Percentiles rank a stretch among this genome's conserved stretches.
Evolutionary conservation across 2,888 invertebrate genomes (phyloP).

Genomic region (Dione vanillae): DNA sequence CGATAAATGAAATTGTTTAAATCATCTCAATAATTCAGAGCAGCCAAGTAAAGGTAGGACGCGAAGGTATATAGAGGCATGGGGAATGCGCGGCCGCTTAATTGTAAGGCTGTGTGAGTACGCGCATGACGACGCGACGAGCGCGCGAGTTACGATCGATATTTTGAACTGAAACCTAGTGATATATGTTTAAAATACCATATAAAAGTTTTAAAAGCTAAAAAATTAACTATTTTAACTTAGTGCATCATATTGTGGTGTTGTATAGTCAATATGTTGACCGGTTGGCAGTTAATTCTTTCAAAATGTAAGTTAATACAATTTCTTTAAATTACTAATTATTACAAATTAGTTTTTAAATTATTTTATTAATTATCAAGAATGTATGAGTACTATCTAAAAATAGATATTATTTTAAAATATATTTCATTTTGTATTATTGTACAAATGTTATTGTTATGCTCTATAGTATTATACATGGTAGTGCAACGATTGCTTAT

Average conservation of each 20-base stretch:
- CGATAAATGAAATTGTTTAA: constrained; percentile 2
- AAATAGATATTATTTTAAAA: background rate
- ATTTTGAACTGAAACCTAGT: constrained; percentile 33
- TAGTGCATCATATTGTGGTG: constrained; percentile 25
- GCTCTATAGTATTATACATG: background rate
- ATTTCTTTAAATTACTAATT: background rate
- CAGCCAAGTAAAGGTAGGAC: constrained; percentile 42
- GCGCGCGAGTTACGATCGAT: constrained; percentile 47
- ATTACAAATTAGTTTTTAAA: background rate
- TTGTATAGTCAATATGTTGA: constrained; percentile 64
- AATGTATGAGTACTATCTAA: background rate
- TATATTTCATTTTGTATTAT: background rate
- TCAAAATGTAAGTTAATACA: constrained; percentile 73
- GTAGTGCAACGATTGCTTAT: background rate
- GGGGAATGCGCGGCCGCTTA: constrained; percentile 68
- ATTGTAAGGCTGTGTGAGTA: constrained; percentile 55
- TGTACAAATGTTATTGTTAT: background rate
- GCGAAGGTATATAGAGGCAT: constrained; percentile 69
- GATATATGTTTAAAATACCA: constrained; percentile 17
- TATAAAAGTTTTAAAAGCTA: constrained; percentile 21
- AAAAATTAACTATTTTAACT: constrained; percentile 7
- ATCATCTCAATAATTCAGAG: background rate
- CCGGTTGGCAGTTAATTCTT: constrained; percentile 74
- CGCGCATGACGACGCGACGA: constrained; percentile 55
- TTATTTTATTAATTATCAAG: background rate